phyloP scores from a whole-genome alignment of 64 coral and sea anemone genomes.

The Orbicella faveolata region DNA sequence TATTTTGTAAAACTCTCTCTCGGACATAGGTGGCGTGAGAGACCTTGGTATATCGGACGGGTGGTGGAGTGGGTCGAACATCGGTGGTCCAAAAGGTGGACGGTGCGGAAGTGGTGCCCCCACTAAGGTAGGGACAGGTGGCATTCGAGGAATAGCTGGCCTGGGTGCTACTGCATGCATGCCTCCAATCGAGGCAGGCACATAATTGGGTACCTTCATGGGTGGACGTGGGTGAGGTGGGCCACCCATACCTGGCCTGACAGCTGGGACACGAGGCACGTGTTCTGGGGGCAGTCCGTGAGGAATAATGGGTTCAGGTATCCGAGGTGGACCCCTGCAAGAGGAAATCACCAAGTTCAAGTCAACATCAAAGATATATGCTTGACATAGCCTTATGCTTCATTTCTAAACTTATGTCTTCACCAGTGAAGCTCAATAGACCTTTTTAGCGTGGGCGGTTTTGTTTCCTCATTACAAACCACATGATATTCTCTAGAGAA shows the following conservation, averaged over 20 bases:
- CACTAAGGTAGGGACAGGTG: constrained; percentile 18
- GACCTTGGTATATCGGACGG: background rate
- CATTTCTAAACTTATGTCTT: no score
- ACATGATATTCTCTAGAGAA: no score
- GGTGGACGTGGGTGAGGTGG: constrained; percentile 24
- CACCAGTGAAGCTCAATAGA: no score
- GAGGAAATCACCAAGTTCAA: background rate
- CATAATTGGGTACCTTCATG: constrained; percentile 29
- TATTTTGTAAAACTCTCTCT: constrained; percentile 63
- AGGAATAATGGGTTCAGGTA: constrained; percentile 36
- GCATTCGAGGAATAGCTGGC: constrained; percentile 25
- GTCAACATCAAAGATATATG: background rate
- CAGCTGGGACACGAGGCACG: constrained; percentile 32
- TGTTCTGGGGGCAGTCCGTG: constrained; percentile 49
- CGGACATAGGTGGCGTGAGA: constrained; percentile 47
- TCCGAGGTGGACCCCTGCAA: constrained; percentile 32
- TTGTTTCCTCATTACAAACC: no score
- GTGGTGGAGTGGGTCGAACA: constrained; percentile 24
- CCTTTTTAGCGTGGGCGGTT: no score
- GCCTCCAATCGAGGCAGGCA: background rate
- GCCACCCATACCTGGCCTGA: constrained; percentile 14
- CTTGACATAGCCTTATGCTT: background rate
- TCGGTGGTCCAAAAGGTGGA: constrained; percentile 33
- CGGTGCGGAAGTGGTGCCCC: constrained; percentile 9
- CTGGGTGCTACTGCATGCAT: constrained; percentile 20